phyloP scores from a whole-genome alignment of 2,888 invertebrate species.

The Leptinotarsa haldemani region DNA sequence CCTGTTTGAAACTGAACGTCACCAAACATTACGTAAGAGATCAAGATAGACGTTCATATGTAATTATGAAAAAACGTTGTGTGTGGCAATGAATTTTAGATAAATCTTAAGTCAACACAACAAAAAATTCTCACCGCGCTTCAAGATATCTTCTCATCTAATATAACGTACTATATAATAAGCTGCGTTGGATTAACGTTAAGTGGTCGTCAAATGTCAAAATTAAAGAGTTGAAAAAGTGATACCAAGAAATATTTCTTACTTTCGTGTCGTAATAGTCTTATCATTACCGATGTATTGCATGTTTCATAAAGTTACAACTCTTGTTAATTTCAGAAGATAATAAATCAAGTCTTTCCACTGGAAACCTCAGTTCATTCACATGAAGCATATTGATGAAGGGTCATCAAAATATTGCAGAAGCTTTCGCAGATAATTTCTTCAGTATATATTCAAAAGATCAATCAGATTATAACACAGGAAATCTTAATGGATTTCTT shows the following conservation, averaged over 20 bases:
- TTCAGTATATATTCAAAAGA: too few species aligned
- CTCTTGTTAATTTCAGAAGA: neutral
- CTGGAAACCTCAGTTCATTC: neutral
- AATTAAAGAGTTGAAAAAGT: slow-evolving; percentile 7
- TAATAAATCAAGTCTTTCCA: neutral
- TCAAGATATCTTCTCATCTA: slow-evolving; percentile 11
- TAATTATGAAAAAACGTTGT: slow-evolving; percentile 12
- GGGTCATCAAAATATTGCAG: too few species aligned
- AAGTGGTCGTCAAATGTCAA: slow-evolving; percentile 15
- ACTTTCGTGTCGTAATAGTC: neutral
- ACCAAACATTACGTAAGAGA: slow-evolving; percentile 9
- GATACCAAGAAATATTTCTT: slow-evolving; percentile 1
- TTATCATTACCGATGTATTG: slow-evolving; percentile 3
- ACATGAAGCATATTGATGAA: neutral
- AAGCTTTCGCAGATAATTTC: too few species aligned
- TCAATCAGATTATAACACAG: too few species aligned
- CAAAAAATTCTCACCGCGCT: slow-evolving; percentile 2
- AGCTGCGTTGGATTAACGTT: slow-evolving; percentile 14
- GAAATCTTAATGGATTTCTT: too few species aligned
- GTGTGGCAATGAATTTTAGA: slow-evolving; percentile 17
- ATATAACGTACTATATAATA: neutral
- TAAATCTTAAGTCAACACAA: slow-evolving; percentile 9
- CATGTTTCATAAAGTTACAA: neutral
- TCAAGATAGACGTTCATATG: slow-evolving; percentile 11
- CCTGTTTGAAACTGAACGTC: neutral